Percentiles rank a stretch among this genome's conserved stretches.
Evolutionary conservation across 2,888 invertebrate genomes (phyloP).

Genomic region (Orchestes rusci): DNA sequence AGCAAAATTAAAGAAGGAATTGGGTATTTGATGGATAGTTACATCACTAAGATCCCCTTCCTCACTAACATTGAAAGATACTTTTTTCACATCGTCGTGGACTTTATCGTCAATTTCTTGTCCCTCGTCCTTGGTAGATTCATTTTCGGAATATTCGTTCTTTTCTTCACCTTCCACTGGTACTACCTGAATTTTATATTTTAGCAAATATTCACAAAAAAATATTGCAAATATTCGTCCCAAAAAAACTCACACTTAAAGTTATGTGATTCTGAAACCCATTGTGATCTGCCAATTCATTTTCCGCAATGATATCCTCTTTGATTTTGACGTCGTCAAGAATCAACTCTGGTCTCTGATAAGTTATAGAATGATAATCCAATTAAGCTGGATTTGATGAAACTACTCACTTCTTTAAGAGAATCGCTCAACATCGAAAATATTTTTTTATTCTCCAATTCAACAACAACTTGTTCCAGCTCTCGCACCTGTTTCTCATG

Average conservation of each 20-base stretch:
- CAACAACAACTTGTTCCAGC: slow-evolving; percentile 33
- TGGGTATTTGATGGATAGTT: not conserved
- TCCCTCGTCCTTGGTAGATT: slow-evolving; percentile 20
- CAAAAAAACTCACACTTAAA: slow-evolving; percentile 33
- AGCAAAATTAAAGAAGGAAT: no score
- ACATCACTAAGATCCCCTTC: slow-evolving; percentile 10
- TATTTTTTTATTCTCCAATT: slow-evolving; percentile 29
- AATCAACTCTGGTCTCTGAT: slow-evolving; percentile 23
- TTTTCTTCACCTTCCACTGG: slow-evolving; percentile 30
- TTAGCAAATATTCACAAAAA: not conserved
- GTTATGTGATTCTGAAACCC: slow-evolving; percentile 36
- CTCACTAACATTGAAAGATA: slow-evolving; percentile 32
- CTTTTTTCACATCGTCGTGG: slow-evolving; percentile 26
- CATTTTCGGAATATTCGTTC: slow-evolving; percentile 25
- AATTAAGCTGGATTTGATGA: no score
- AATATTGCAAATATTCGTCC: not conserved
- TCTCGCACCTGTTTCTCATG: slow-evolving; percentile 43
- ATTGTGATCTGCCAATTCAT: slow-evolving; percentile 33
- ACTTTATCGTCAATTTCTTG: slow-evolving; percentile 12
- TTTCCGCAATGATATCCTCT: slow-evolving; percentile 38
- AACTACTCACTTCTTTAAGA: no score
- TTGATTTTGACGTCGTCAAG: slow-evolving; percentile 32
- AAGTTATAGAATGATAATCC: no score
- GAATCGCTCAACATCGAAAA: slow-evolving; percentile 5
- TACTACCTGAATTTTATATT: slow-evolving; percentile 28